Evolutionary conservation across 2,113 vertebrate species (phyloP).

Genomic region (Paedocypris sp.): DNA sequence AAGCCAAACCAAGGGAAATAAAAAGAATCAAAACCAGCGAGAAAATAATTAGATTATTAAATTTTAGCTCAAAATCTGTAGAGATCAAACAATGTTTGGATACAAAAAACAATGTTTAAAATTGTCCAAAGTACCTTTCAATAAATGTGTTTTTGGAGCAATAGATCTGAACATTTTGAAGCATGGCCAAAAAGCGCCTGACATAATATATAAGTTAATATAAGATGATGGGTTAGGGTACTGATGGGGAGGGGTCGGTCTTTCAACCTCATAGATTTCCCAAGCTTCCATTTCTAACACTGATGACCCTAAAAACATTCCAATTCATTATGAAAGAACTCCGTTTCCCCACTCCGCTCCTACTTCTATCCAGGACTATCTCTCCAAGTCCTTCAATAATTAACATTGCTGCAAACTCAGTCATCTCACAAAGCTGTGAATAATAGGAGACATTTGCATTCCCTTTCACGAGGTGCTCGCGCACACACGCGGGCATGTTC

Average conservation of each 20-base stretch:
- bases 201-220: not conserved
- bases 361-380: constrained; percentile 1
- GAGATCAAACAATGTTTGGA: no score
- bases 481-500: constrained; percentile 25
- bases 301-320: constrained; percentile 19
- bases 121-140: no score
- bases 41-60: no score
- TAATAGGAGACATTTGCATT: constrained; percentile 51
- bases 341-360: not conserved
- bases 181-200: not conserved
- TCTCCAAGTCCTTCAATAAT: constrained; percentile 44
- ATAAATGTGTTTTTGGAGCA: no score
- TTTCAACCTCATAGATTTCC: constrained; percentile 3
- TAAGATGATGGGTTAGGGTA: not conserved
- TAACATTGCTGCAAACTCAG: constrained; percentile 33
- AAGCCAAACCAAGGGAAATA: no score
- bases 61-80: no score
- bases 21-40: no score
- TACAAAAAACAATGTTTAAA: no score
- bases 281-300: not conserved
- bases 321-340: constrained; percentile 20
- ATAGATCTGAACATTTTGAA: no score
- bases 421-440: constrained; percentile 33
- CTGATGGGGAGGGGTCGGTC: not conserved
- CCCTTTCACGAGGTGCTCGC: constrained; percentile 26